Evolutionary conservation across 53 echinoderm and acorn worm species (phyloP).

Genomic region (Patiria pectinifera): DNA sequence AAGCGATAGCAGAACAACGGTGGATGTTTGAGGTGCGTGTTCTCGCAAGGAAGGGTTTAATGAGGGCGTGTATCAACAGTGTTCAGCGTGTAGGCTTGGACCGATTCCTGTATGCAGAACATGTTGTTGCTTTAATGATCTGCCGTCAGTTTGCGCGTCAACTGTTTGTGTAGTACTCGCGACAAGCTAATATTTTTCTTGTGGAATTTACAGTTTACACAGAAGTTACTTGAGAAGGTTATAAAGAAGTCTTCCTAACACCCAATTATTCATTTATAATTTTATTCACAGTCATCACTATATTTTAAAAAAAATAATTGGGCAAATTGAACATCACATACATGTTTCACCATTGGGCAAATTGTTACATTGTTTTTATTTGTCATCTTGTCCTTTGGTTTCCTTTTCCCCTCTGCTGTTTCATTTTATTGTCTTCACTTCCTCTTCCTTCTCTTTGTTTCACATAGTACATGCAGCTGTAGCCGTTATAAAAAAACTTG

Average conservation of each 20-base stretch:
- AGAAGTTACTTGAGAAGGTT: not conserved
- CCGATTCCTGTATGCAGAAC: not conserved
- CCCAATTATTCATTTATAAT: not conserved
- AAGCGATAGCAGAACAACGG: not conserved
- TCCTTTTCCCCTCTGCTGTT: too few species aligned
- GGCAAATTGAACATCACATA: too few species aligned
- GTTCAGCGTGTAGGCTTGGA: not conserved
- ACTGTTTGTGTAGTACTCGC: not conserved
- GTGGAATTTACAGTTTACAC: not conserved
- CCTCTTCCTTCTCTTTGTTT: too few species aligned
- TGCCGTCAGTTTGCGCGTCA: not conserved
- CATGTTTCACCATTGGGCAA: too few species aligned
- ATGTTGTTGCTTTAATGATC: not conserved
- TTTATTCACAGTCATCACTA: too few species aligned
- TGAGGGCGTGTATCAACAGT: not conserved
- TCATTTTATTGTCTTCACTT: too few species aligned
- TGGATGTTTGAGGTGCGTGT: slow-evolving; percentile 11
- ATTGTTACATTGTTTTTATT: too few species aligned
- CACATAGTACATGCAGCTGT: too few species aligned
- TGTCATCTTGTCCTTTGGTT: too few species aligned
- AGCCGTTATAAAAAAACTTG: too few species aligned
- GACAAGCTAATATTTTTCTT: not conserved
- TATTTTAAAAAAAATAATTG: too few species aligned
- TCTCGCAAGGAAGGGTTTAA: not conserved
- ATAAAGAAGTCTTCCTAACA: not conserved